Percentiles rank a stretch among this genome's conserved stretches.
Evolutionary conservation across 2,797 vertebrate species (phyloP).

Genomic region (Myotis pilosus): DNA sequence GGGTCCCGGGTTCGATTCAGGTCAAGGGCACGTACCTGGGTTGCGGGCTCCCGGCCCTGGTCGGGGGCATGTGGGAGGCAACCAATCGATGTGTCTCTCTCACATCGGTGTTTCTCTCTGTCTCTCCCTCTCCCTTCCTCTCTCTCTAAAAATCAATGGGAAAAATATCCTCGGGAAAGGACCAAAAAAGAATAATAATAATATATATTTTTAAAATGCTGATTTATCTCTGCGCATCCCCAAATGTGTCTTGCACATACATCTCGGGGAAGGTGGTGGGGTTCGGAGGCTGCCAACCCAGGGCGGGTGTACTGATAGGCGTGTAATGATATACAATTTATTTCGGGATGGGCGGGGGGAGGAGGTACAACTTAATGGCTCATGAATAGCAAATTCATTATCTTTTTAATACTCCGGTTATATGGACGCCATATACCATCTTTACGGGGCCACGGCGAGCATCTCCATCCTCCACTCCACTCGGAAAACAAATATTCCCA

Average conservation of each 20-base stretch:
- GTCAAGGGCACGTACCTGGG: no score
- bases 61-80: no score
- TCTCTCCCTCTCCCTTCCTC: no score
- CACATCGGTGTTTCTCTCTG: no score
- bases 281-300: conserved; percentile 36
- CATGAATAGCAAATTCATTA: conserved; percentile 87
- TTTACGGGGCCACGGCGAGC: conserved; percentile 83
- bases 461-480: conserved; percentile 77
- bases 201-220: neutral
- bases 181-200: neutral
- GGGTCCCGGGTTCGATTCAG: no score
- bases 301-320: conserved; percentile 76
- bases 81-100: no score
- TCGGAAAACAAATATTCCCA: conserved; percentile 81
- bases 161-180: no score
- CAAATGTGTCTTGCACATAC: conserved; percentile 1
- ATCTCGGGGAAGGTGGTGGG: neutral
- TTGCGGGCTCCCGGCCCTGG: no score
- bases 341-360: conserved; percentile 65
- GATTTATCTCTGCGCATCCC: neutral
- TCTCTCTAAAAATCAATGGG: no score
- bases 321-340: conserved; percentile 83
- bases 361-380: conserved; percentile 84
- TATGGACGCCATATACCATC: conserved; percentile 85
- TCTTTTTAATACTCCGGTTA: conserved; percentile 85